These are phyloP conservation scores for Sinotaia quadrata DNA, from an alignment of 2,888 invertebrate genomes.

Conservation along the genomic window DNA sequence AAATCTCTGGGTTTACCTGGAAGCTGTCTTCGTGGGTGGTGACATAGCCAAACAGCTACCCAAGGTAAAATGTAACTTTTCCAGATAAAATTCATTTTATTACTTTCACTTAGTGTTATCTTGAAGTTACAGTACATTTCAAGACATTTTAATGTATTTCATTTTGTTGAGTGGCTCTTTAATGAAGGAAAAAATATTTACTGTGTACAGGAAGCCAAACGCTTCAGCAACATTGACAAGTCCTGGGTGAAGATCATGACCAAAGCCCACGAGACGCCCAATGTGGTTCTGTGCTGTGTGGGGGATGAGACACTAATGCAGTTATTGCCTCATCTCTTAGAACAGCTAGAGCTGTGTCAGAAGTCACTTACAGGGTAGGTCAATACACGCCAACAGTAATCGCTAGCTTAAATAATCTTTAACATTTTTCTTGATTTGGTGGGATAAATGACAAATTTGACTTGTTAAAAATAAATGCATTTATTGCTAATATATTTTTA, in stretches of 20 bases:
- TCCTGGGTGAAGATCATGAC: constrained; percentile 73
- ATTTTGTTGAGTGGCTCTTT: neutral
- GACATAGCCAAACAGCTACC: constrained; percentile 98
- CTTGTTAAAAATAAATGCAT: no score
- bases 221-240: constrained; percentile 73
- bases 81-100: neutral
- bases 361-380: constrained; percentile 72
- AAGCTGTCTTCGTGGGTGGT: constrained; percentile 97
- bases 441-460: no score
- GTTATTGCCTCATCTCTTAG: constrained; percentile 71
- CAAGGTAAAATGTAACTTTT: constrained; percentile 55
- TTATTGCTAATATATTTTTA: no score
- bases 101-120: neutral
- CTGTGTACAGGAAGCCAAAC: constrained; percentile 69
- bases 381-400: no score
- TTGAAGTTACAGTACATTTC: neutral
- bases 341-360: constrained; percentile 73
- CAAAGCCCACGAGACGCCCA: constrained; percentile 71
- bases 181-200: neutral
- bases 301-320: constrained; percentile 72
- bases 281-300: constrained; percentile 72
- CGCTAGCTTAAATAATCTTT: no score
- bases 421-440: no score
- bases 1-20: constrained; percentile 98
- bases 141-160: neutral